phyloP scores from a whole-genome alignment of 64 coral and sea anemone species.

The Platygyra sinensis region DNA sequence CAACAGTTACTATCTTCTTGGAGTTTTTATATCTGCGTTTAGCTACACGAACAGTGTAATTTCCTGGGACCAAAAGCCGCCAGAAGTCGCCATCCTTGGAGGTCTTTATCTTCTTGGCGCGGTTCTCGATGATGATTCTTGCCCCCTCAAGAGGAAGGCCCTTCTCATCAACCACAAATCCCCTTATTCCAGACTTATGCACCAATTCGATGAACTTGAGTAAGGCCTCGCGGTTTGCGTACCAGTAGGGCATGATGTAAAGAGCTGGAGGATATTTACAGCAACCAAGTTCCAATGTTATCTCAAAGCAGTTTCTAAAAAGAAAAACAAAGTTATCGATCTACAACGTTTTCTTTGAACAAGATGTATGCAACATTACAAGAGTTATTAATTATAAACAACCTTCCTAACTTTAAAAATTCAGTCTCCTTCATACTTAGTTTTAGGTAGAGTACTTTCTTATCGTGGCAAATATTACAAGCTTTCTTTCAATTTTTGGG shows the following conservation, averaged over 20 bases:
- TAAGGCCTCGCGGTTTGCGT: slow-evolving; percentile 75
- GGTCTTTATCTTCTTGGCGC: slow-evolving; percentile 81
- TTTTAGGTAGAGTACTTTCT: no score
- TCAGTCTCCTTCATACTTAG: no score
- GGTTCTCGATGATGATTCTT: slow-evolving; percentile 72
- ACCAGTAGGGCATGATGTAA: slow-evolving; percentile 75
- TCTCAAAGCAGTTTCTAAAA: slow-evolving; percentile 96
- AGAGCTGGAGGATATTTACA: slow-evolving; percentile 84
- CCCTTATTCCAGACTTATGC: slow-evolving; percentile 81
- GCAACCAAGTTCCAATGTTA: slow-evolving; percentile 93
- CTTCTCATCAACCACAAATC: slow-evolving; percentile 73
- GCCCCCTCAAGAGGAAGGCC: slow-evolving; percentile 76
- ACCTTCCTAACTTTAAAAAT: no score
- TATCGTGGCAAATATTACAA: no score
- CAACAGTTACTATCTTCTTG: slow-evolving; percentile 41
- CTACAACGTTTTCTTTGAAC: no score
- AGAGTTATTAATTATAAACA: no score
- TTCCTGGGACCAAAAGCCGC: slow-evolving; percentile 83
- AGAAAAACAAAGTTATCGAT: not conserved
- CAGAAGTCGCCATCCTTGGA: slow-evolving; percentile 79
- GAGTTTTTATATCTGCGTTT: slow-evolving; percentile 72
- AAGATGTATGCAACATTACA: no score
- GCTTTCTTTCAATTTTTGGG: no score
- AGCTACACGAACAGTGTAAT: slow-evolving; percentile 63
- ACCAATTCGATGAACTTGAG: slow-evolving; percentile 75